Evolutionary conservation across 1,140 invertebrate species (phyloP), one percentile per base, ranked within the genome.

Genomic region (Trinorchestia longiramus): DNA sequence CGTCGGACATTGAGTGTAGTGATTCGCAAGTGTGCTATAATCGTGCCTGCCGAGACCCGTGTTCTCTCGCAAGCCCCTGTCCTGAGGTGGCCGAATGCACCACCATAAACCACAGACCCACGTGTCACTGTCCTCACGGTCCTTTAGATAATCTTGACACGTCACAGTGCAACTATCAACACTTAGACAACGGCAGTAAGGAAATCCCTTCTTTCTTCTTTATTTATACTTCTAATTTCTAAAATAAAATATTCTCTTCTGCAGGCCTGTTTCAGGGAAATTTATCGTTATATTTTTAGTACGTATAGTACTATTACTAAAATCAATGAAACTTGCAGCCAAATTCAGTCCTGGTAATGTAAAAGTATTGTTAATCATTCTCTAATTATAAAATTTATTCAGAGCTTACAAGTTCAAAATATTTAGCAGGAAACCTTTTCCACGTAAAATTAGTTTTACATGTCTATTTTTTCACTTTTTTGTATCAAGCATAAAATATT

Each of bases 61-160:
- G 97, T 90, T 94, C 96, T 90, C 96, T 97, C 57, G 96, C 96
- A 91, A 97, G 97, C 94, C 97, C 96, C 8, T 97, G 97, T 96
- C 97, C 97, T 11, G 96, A 96, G 43, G 97, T 97, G 96, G 97
- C 97, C 57, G 95, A 96, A 45, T 97, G 97, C 96, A 96, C 77
- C 43, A 97, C 97, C 45, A 95, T 95, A 28, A 96, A 95, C 41
- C 97, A 97, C 96, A 96, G 97, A 87, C 97, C 97, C 47, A 96
- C 96, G 19, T 97, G 97, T 96, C 97, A 97, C 95, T 97, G 97
- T 95, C 97, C 96, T 62, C 96, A 97, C 8, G 97, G 96, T 47
- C 97, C 97, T 96, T 95, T 94, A 43, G 92, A 42, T 94, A 94
- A 94, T 43, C 92, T 94, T 45, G 43, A 94, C 40, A 45, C 15